phyloP scores from a whole-genome alignment of 2,888 invertebrate species.

The Clostera curtula region DNA sequence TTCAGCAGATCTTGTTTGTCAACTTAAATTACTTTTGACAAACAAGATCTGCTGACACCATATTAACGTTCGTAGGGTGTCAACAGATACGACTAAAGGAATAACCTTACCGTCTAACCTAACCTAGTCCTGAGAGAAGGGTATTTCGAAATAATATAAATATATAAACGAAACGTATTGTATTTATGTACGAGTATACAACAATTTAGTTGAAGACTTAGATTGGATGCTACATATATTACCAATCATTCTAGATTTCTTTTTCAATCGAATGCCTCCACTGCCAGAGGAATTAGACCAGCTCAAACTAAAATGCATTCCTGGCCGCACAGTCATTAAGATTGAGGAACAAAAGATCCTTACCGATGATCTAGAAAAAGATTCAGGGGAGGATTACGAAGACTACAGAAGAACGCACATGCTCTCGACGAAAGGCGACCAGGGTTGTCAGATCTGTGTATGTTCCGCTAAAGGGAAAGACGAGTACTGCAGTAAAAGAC shows the following conservation, averaged over 20 bases:
- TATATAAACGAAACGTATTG: too few species aligned
- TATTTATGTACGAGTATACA: neutral
- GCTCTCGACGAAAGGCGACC: constrained; percentile 30
- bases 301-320: constrained; percentile 36
- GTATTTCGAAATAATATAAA: too few species aligned
- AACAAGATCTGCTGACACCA: too few species aligned
- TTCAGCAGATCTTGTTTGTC: too few species aligned
- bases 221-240: too few species aligned
- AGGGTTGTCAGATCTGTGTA: constrained; percentile 48
- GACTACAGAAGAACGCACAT: constrained; percentile 33
- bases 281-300: constrained; percentile 18
- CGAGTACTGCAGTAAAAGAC: constrained; percentile 46
- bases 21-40: too few species aligned
- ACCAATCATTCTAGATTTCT: constrained; percentile 53
- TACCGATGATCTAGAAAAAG: neutral
- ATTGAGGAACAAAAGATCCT: constrained; percentile 13
- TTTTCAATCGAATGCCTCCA: constrained; percentile 31
- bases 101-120: too few species aligned
- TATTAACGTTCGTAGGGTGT: too few species aligned
- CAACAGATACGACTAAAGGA: too few species aligned
- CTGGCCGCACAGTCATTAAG: constrained; percentile 49
- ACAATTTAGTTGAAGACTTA: too few species aligned
- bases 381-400: constrained; percentile 13
- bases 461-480: constrained; percentile 48
- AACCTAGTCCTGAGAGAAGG: too few species aligned